Base-by-base conservation (phyloP, 2,888 invertebrate species). In the Adelphocoris suturalis region DNA sequence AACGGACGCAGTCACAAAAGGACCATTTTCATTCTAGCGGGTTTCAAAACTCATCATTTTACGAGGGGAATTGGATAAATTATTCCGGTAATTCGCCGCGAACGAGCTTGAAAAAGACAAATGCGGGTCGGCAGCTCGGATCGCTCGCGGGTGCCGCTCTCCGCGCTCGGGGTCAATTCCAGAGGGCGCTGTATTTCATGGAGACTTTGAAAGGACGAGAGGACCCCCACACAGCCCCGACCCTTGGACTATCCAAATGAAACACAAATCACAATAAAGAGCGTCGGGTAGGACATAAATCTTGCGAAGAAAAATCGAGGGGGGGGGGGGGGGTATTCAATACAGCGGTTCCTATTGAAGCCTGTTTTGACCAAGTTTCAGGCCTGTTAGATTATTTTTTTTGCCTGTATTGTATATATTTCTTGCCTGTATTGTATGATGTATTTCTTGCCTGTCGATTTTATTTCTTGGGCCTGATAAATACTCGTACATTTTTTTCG, bases 261-360 rank as follows among this genome's bases (percentile, higher is more conserved):
- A 68, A 68, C 68, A 68, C 27, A 68, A 68, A 68, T 68, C 68
- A 68, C 68, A 68, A 68, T 68, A 23, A 68, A 68, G 68, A 68
- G 68, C 68, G 19, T n/a, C 19, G 68, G 68, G 68, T 68, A 23
- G 19, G 19, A 27, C 68, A 68, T 68, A 68, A 68, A 68, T 68
- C 23, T 23, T 68, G 68, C 23, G 23, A 9, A 23, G 68, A 68
- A 68, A 68, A 68, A 68, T 68, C 68, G 12, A 23, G 68, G 23
- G 19, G 23, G 68, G 23, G 68, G 68, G 11, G 9, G 23, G 68
- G 68, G 11, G 68, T 68, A 68, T 68, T 27, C 23, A 68, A 57
- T 57, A 57, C 57, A 16, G 19, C 57, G n/a, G 19, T n/a, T n/a
- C n/a, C 57, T n/a, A 57, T 57, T 57, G 57, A n/a, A 57, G 57